Evolutionary conservation across 1,140 invertebrate genomes (phyloP), one percentile per base, ranked within the genome.

Genomic region (Camponotus floridanus): DNA sequence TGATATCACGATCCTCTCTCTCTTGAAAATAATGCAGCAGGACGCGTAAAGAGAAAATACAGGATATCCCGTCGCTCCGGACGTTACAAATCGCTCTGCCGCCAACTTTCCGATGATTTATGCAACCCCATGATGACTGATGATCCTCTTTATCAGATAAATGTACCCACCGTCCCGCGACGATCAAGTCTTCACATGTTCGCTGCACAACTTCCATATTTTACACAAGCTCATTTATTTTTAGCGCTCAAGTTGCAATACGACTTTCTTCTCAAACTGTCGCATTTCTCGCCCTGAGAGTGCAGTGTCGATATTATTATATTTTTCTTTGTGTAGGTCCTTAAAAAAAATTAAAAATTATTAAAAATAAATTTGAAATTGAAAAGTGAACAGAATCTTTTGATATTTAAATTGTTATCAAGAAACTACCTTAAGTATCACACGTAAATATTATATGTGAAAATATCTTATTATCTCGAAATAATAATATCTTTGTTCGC

Each of bases 141-240:
- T 79, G 76, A 79, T 68, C 45, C 62, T 79, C 76, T 79, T 79
- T 68, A 79, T 79, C 76, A 79, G 76, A 79, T 79, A 79, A 79
- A 79, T 79, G 76, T 79, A 79, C 62, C 15, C 51, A 68, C 39
- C 39, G 64, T 68, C 33, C 45, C 13, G 76, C 64, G 76, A 68
- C 62, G 76, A 79, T 79, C 76, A 79, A 79, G 64, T 79, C 45
- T 36, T 79, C 76, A 68, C 33, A 26, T 79, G 65, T 68, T 79
- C 68, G 42, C 76, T 79, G 45, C 64, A 51, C 48, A 68, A 68
- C 64, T 67, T 55, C 45, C 76, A 79, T 79, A 79, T 79, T 79
- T 79, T 68, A 55, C 18, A n/a, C 42, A 42, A 8, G 42, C n/a
- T 39, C 76, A 67, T 79, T 67, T 67, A 67, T 79, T 67, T 65